Evolutionary conservation across 1,140 invertebrate genomes (phyloP).

Genomic region (Periplaneta americana): DNA sequence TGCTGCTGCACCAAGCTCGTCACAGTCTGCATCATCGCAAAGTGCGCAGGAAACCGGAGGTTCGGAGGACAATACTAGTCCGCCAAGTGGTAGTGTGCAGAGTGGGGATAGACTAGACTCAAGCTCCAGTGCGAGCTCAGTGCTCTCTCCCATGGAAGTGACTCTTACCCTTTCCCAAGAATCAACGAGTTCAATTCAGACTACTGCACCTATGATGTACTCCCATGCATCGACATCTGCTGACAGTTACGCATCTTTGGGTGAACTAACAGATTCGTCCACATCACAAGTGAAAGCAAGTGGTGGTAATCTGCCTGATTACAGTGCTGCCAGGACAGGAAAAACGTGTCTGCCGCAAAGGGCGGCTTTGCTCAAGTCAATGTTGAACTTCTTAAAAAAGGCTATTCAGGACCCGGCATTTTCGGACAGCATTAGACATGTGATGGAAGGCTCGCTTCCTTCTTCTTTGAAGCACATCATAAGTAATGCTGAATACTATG

Average conservation of each 20-base stretch:
- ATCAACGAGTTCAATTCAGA: neutral
- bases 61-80: neutral
- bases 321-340: constrained; percentile 32
- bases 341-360: constrained; percentile 74
- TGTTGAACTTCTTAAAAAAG: constrained; percentile 88
- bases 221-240: neutral
- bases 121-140: neutral
- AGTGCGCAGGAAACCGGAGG: neutral
- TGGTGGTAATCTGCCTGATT: constrained; percentile 9
- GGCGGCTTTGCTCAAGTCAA: constrained; percentile 80
- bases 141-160: neutral
- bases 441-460: constrained; percentile 87
- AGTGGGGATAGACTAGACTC: neutral
- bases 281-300: neutral
- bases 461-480: constrained; percentile 83
- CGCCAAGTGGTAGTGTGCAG: neutral
- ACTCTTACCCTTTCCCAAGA: neutral
- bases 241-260: neutral
- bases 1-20: neutral
- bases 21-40: no score
- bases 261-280: neutral
- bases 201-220: neutral
- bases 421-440: constrained; percentile 78
- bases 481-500: constrained; percentile 90
- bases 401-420: constrained; percentile 75